phyloP scores from a whole-genome alignment of 2,113 vertebrate species.

The Alosa alosa region DNA sequence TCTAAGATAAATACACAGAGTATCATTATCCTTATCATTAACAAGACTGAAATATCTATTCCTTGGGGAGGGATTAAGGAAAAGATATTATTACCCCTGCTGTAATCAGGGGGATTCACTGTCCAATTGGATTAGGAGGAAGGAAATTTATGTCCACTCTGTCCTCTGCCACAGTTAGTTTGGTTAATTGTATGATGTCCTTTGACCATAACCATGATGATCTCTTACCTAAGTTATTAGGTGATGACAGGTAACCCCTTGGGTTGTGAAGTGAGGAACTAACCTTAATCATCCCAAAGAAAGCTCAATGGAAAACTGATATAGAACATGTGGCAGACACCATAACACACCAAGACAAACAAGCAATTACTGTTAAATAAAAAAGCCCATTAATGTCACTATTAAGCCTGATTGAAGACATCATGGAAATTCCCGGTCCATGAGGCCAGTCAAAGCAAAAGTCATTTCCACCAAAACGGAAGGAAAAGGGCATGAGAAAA shows the following conservation, averaged over 20 bases:
- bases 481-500: conserved; percentile 5
- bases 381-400: conserved; percentile 12
- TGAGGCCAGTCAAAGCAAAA: neutral
- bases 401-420: conserved; percentile 13
- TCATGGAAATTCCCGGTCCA: conserved; percentile 26
- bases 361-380: conserved; percentile 13
- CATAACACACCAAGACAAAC: neutral
- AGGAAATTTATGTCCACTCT: conserved; percentile 20
- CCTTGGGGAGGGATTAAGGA: conserved; percentile 48
- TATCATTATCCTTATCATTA: conserved; percentile 80
- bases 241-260: neutral
- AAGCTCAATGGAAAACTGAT: neutral
- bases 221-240: neutral
- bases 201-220: neutral
- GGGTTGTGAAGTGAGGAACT: neutral
- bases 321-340: neutral
- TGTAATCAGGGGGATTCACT: conserved; percentile 24
- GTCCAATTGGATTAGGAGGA: conserved; percentile 24
- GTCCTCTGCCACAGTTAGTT: neutral
- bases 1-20: conserved; percentile 80
- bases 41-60: conserved; percentile 51
- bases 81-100: conserved; percentile 39
- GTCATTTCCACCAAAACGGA: neutral
- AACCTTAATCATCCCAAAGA: neutral
- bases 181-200: neutral